These are phyloP conservation scores for Canis aureus DNA, from an alignment of 2,113 vertebrate species.

Conservation along the genomic window DNA sequence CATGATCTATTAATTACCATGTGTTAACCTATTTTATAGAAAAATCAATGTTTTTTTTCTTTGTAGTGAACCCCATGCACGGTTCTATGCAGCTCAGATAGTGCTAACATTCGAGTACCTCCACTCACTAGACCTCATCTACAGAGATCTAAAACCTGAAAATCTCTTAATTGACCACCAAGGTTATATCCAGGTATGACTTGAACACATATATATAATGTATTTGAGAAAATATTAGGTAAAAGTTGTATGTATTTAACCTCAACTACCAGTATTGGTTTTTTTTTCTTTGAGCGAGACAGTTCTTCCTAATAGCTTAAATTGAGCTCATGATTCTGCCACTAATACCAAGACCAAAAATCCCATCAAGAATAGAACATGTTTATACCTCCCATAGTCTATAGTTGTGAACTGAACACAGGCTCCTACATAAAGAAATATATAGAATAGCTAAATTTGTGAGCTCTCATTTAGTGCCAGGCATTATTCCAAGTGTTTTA, in stretches of 20 bases:
- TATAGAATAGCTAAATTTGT: neutral
- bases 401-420: neutral
- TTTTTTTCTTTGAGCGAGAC: neutral
- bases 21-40: constrained; percentile 27
- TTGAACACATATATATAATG: neutral
- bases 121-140: constrained; percentile 99
- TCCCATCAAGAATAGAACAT: neutral
- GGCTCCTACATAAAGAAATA: neutral
- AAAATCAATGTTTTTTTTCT: constrained; percentile 80
- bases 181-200: constrained; percentile 98
- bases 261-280: neutral
- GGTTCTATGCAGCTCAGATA: constrained; percentile 99
- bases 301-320: constrained; percentile 2
- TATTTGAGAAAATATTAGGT: constrained; percentile 19
- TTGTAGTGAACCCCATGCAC: constrained; percentile 96
- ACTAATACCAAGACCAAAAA: neutral
- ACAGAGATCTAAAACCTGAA: constrained; percentile 99
- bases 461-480: neutral
- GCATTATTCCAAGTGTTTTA: neutral
- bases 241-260: constrained; percentile 40
- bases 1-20: neutral
- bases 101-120: constrained; percentile 99
- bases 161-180: constrained; percentile 99
- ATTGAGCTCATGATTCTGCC: neutral
- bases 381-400: neutral